A percentile compares a stretch with the other conserved stretches of the same genome.
Evolutionary conservation across 2,797 vertebrate genomes (phyloP).

Genomic region (Fratercula arctica): DNA sequence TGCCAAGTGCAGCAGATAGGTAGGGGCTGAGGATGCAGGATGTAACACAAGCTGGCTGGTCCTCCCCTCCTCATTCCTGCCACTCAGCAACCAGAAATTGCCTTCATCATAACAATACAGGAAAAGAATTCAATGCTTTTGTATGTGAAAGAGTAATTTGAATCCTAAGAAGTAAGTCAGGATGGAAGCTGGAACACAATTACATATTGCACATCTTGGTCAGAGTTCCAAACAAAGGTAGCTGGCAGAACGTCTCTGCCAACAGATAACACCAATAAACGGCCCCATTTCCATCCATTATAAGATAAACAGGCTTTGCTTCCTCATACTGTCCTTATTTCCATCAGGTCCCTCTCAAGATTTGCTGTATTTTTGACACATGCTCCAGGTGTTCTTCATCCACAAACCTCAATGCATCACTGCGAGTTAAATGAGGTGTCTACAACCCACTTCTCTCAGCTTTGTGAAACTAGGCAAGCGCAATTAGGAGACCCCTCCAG

Average conservation of each 20-base stretch:
- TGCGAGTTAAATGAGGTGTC: constrained; percentile 8
- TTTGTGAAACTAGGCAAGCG: background rate
- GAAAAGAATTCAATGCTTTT: background rate
- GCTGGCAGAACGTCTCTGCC: background rate
- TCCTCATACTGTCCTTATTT: background rate
- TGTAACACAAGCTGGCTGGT: background rate
- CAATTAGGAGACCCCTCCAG: background rate
- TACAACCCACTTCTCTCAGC: background rate
- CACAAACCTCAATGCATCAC: background rate
- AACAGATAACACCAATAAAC: constrained; percentile 27
- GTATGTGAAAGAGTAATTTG: constrained; percentile 1
- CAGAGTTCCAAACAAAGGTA: constrained; percentile 24
- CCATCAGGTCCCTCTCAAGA: background rate
- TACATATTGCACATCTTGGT: background rate
- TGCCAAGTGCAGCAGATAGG: background rate
- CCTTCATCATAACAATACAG: background rate
- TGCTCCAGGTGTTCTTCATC: constrained; percentile 20
- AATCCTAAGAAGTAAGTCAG: background rate
- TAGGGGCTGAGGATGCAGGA: background rate
- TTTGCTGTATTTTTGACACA: background rate
- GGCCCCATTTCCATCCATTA: constrained; percentile 13
- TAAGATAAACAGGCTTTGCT: background rate
- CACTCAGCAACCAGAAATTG: constrained; percentile 19
- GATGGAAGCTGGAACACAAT: constrained; percentile 34
- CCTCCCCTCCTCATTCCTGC: background rate